Percentiles rank a stretch among this genome's conserved stretches.
These are phyloP conservation scores for Sparus aurata DNA, from an alignment of 2,797 vertebrate species.

Conservation along the genomic window DNA sequence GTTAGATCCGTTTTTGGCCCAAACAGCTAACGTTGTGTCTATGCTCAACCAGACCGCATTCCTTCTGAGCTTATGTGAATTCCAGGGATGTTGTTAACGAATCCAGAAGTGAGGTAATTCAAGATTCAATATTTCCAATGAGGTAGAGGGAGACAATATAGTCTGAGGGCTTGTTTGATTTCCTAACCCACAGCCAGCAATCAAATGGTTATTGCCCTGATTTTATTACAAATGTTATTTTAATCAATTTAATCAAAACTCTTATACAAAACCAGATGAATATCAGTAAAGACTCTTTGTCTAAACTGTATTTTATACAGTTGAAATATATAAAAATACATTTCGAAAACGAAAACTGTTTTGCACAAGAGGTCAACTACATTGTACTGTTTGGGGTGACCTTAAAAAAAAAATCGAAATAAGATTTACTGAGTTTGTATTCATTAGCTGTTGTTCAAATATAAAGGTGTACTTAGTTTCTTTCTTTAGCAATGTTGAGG, in stretches of 20 bases:
- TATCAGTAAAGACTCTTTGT: neutral
- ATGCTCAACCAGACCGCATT: conserved; percentile 30
- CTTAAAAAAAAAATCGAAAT: neutral
- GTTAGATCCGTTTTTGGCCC: conserved; percentile 30
- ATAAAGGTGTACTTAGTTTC: neutral
- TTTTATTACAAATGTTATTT: neutral
- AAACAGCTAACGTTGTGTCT: conserved; percentile 41
- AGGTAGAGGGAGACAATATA: neutral
- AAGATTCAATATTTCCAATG: conserved; percentile 17
- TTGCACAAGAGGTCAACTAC: neutral
- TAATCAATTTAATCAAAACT: neutral
- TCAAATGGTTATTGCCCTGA: neutral
- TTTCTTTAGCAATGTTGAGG: neutral
- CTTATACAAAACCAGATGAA: neutral
- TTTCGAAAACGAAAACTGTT: conserved; percentile 1
- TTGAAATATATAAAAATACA: neutral
- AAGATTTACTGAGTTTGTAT: neutral
- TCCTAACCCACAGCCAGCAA: neutral
- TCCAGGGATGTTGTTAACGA: conserved; percentile 3
- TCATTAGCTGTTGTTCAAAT: neutral
- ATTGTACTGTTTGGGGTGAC: neutral
- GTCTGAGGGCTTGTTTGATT: neutral
- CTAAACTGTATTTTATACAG: neutral
- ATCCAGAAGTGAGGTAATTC: conserved; percentile 9
- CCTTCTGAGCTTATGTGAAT: conserved; percentile 29